A percentile compares a stretch with the other conserved stretches of the same genome.
Evolutionary conservation across 2,797 vertebrate genomes (phyloP).

Genomic region (Okamejei kenojei): DNA sequence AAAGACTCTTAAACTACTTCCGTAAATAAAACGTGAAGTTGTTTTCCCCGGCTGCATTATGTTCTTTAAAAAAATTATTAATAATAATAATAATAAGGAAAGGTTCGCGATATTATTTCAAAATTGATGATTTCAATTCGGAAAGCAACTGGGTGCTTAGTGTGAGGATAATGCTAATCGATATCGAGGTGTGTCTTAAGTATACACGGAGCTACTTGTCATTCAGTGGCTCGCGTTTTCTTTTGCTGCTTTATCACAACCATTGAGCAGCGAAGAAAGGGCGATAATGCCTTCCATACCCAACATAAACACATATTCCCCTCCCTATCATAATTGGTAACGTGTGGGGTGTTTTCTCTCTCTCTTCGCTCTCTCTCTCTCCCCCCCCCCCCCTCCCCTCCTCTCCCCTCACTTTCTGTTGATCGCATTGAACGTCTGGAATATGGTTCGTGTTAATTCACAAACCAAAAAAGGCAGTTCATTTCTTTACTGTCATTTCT

Average conservation of each 20-base stretch:
- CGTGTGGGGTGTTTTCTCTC: background rate
- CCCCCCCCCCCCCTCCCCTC: too few relatives aligned
- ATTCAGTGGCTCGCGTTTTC: background rate
- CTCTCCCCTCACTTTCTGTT: too few relatives aligned
- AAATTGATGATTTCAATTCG: background rate
- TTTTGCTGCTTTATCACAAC: background rate
- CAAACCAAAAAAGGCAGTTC: background rate
- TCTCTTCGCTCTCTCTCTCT: too few relatives aligned
- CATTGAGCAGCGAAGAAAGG: background rate
- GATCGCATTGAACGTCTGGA: background rate
- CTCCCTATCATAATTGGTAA: constrained; percentile 14
- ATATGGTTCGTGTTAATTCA: background rate
- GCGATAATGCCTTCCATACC: background rate
- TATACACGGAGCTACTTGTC: background rate
- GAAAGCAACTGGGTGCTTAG: background rate
- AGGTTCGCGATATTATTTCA: background rate
- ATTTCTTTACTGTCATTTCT: background rate
- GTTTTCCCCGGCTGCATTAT: background rate
- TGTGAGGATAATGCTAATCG: background rate
- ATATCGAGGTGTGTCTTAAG: constrained; percentile 16
- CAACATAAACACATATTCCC: background rate
- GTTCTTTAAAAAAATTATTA: background rate
- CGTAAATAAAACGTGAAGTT: background rate
- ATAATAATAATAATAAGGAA: background rate
- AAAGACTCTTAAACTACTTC: background rate